Conservation (phyloP, 2,797 vertebrate species). For the Dryobates pubescens region DNA sequence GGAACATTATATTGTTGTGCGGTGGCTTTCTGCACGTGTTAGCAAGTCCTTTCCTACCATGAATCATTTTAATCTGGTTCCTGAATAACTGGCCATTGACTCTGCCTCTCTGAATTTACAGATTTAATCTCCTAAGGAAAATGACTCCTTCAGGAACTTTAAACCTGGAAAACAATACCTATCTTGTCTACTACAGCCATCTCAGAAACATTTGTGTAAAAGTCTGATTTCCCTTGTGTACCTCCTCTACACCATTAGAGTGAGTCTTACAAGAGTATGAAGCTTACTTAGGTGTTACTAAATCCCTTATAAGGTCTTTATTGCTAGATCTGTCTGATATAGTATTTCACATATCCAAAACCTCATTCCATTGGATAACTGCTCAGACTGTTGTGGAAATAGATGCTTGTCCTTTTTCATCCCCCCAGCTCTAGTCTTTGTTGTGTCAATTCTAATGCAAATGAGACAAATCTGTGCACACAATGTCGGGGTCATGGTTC, state of each 20-base stretch:
- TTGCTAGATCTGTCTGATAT: background rate
- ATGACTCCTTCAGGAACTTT: slow-evolving; percentile 66
- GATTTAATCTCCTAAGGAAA: slow-evolving; percentile 66
- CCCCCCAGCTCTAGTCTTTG: background rate
- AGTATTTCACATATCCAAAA: background rate
- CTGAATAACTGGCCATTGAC: slow-evolving; percentile 45
- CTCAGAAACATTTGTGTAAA: slow-evolving; percentile 24
- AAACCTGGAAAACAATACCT: slow-evolving; percentile 62
- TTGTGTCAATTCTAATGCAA: background rate
- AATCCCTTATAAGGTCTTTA: background rate
- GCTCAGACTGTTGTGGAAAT: background rate
- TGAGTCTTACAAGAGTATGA: slow-evolving; percentile 6
- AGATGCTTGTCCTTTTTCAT: background rate
- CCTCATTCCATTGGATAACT: background rate
- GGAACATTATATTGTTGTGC: background rate
- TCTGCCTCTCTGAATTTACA: slow-evolving; percentile 68
- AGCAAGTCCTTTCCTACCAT: background rate
- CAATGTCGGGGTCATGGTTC: background rate
- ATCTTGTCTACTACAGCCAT: slow-evolving; percentile 35
- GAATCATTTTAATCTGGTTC: slow-evolving; percentile 52
- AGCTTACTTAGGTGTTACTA: background rate
- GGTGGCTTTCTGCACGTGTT: background rate
- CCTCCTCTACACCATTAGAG: background rate
- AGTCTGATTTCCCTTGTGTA: slow-evolving; percentile 38
- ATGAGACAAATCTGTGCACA: background rate